Conservation (phyloP, 2,888 invertebrate genomes). For the Lithosia quadra region DNA sequence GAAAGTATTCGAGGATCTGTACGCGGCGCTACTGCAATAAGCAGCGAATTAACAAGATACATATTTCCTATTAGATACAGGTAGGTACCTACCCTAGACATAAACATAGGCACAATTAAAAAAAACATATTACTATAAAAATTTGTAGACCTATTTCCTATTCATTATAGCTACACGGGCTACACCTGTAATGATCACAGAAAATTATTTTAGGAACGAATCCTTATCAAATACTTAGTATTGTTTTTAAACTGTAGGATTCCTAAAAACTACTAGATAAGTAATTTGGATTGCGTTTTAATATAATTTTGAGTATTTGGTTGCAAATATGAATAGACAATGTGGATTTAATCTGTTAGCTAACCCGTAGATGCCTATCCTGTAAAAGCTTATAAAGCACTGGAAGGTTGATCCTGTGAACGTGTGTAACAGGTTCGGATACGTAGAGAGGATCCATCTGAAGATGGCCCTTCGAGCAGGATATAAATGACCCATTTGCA, state of each 20-base stretch:
- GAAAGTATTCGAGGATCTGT: too few relatives aligned
- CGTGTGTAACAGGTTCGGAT: too few relatives aligned
- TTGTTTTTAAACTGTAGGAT: neutral
- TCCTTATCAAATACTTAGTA: neutral
- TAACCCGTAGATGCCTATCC: neutral
- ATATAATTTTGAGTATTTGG: neutral
- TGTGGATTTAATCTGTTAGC: neutral
- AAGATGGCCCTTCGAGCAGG: too few relatives aligned
- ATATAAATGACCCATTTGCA: neutral
- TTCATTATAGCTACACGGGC: neutral
- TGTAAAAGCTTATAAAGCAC: too few relatives aligned
- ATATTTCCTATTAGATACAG: neutral
- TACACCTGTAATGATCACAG: constrained; percentile 2
- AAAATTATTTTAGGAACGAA: constrained; percentile 2
- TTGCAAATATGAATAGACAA: neutral
- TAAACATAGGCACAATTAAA: neutral
- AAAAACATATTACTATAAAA: neutral
- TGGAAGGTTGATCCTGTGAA: too few relatives aligned
- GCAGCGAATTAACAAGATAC: neutral
- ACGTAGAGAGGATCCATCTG: too few relatives aligned
- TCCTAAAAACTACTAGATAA: neutral
- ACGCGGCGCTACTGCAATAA: neutral
- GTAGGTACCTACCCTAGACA: neutral
- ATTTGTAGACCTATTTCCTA: neutral
- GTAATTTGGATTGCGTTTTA: neutral